Evolutionary conservation across 2,113 vertebrate genomes (phyloP), one percentile per base, ranked within the genome.

Genomic region (Burhinus bistriatus): DNA sequence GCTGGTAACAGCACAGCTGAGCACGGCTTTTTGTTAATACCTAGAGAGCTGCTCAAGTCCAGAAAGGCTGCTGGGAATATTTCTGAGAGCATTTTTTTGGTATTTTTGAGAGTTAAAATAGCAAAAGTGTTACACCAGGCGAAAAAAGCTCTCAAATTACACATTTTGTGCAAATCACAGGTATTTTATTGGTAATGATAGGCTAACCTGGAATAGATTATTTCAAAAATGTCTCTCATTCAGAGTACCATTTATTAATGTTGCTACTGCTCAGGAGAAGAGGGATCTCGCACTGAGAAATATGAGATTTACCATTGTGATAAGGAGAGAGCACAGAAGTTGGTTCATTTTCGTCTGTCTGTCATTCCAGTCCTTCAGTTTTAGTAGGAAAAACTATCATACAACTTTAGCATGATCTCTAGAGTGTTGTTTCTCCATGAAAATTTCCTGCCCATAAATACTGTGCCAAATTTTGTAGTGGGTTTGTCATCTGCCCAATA

Each of bases 171-270:
- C 89, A 94, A 95, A 95, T 95, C 94, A 75, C 55, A 94, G 71
- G 71, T 94, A 77, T 95, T 97, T 97, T 84, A 90, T 95, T 69
- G 38, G 83, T 94, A 97, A 97, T 97, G 94, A 96, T 90, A 96
- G 84, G n/a, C 93, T 95, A 97, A 95, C 62, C 91, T 93, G 87
- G 94, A 93, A 95, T 57, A 97, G 38, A 95, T 83, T 95, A 78
- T 95, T 95, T 85, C 5, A 87, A 66, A 94, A 80, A 62, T 87
- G 36, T 95, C 87, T 62, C 9, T 65, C 29, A 61, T 75, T 95
- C 73, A 30, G 62, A 80, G 40, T 54, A 30, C 11, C 40, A 49
- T 68, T 84, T 95, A 38, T 84, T 90, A 94, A 57, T 79, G 62
- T 82, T 91, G 54, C 64, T 93, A 66, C 54, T 87, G 45, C 75